A percentile compares a stretch with the other conserved stretches of the same genome.
phyloP scores from a whole-genome alignment of 2,888 invertebrate species.

The Drosophila mettleri region DNA sequence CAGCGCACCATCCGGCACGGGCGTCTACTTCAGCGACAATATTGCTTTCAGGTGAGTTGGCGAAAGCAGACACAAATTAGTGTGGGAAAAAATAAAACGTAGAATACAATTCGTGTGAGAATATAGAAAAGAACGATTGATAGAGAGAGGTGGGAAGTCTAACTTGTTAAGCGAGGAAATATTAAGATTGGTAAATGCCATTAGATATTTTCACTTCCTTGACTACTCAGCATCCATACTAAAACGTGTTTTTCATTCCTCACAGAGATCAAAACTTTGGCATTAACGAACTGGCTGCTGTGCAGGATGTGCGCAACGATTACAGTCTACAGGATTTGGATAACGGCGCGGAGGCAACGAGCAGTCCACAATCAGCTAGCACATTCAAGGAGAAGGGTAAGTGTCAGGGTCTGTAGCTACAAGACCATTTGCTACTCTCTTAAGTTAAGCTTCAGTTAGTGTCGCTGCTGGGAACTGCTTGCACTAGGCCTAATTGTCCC shows the following conservation, averaged over 20 bases:
- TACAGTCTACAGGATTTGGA: conserved; percentile 88
- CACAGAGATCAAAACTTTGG: conserved; percentile 87
- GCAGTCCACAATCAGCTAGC: conserved; percentile 85
- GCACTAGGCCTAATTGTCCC: conserved; percentile 68
- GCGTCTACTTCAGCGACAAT: conserved; percentile 84
- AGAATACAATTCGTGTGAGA: background rate
- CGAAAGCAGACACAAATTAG: background rate
- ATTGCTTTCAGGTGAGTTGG: conserved; percentile 83
- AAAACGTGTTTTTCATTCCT: background rate
- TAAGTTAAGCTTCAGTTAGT: conserved; percentile 65
- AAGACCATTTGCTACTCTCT: conserved; percentile 5
- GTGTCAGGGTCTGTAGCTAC: conserved; percentile 60
- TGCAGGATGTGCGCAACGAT: conserved; percentile 86
- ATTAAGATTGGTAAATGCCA: too few relatives aligned
- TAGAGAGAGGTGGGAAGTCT: background rate
- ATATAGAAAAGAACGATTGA: background rate
- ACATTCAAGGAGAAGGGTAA: conserved; percentile 89
- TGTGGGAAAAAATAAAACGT: background rate
- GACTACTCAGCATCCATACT: background rate
- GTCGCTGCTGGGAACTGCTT: conserved; percentile 76
- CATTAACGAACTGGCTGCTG: conserved; percentile 86
- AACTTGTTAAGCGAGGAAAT: background rate
- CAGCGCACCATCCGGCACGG: conserved; percentile 74
- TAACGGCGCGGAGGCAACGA: conserved; percentile 71
- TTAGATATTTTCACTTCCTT: background rate